These are phyloP conservation scores for Amorpha juglandis DNA, from an alignment of 2,888 invertebrate genomes.

Conservation along the genomic window DNA sequence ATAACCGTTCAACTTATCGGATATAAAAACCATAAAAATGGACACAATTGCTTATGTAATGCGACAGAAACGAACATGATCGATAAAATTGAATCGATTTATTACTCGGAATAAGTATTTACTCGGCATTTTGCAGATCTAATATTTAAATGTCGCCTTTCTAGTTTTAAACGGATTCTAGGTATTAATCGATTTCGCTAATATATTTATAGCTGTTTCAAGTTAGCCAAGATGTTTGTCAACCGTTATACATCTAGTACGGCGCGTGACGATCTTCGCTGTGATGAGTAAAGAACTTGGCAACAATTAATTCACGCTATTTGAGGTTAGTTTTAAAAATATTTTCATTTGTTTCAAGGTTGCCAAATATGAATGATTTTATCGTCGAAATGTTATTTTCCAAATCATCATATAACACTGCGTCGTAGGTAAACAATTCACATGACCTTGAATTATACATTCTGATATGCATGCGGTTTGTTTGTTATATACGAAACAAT, in stretches of 20 bases:
- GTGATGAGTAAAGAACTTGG: conserved; percentile 15
- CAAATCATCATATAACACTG: neutral
- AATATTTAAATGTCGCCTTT: conserved; percentile 60
- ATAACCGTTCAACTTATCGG: neutral
- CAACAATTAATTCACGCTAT: neutral
- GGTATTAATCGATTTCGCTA: conserved; percentile 17
- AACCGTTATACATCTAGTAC: neutral
- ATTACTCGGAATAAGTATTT: conserved; percentile 51
- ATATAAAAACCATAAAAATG: conserved; percentile 2
- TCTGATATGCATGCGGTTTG: conserved; percentile 10
- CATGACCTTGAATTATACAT: conserved; percentile 14
- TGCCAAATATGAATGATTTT: neutral
- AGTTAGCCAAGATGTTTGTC: conserved; percentile 19
- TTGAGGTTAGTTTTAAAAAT: neutral
- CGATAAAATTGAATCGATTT: conserved; percentile 55
- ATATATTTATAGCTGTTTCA: conserved; percentile 9
- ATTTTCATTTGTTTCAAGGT: conserved; percentile 6
- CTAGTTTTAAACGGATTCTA: conserved; percentile 28
- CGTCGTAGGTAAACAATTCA: neutral
- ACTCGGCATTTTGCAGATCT: conserved; percentile 53
- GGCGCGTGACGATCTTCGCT: neutral
- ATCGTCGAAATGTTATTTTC: neutral
- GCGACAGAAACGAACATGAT: conserved; percentile 51
- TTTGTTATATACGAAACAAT: conserved; percentile 14
- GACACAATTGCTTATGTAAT: neutral